Evolutionary conservation across 2,797 vertebrate species (phyloP).

Genomic region (Menidia menidia): DNA sequence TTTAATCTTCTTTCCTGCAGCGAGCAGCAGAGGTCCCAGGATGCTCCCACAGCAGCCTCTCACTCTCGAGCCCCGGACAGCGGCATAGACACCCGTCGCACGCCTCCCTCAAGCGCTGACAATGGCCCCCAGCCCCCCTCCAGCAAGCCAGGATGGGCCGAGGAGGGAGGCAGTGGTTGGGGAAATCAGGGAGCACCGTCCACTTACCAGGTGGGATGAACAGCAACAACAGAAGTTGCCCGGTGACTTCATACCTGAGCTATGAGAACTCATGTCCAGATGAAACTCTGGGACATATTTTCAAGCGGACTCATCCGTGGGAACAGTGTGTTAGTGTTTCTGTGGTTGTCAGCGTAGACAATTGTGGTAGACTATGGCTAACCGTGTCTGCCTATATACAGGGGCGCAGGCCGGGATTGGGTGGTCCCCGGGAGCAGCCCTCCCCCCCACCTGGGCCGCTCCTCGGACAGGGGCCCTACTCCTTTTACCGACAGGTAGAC

Average conservation of each 20-base stretch:
- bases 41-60: constrained; percentile 63
- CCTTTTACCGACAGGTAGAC: constrained; percentile 85
- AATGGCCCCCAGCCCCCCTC: constrained; percentile 81
- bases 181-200: constrained; percentile 77
- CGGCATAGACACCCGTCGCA: constrained; percentile 77
- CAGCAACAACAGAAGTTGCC: constrained; percentile 1
- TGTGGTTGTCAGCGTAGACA: constrained; percentile 50
- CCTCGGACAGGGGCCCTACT: constrained; percentile 82
- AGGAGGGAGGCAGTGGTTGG: constrained; percentile 84
- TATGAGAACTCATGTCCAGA: neutral
- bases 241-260: neutral
- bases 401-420: constrained; percentile 85
- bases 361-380: constrained; percentile 62
- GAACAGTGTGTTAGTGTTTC: constrained; percentile 27
- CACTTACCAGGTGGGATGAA: constrained; percentile 84
- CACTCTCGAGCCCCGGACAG: constrained; percentile 78
- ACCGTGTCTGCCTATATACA: constrained; percentile 78
- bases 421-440: constrained; percentile 82
- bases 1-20: constrained; percentile 31
- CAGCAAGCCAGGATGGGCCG: constrained; percentile 88
- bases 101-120: constrained; percentile 79
- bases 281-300: neutral
- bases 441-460: constrained; percentile 83
- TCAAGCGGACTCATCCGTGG: constrained; percentile 13
- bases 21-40: constrained; percentile 80